These are phyloP conservation scores for Hydrochoerus hydrochaeris DNA, from an alignment of 2,113 vertebrate species.

Conservation along the genomic window DNA sequence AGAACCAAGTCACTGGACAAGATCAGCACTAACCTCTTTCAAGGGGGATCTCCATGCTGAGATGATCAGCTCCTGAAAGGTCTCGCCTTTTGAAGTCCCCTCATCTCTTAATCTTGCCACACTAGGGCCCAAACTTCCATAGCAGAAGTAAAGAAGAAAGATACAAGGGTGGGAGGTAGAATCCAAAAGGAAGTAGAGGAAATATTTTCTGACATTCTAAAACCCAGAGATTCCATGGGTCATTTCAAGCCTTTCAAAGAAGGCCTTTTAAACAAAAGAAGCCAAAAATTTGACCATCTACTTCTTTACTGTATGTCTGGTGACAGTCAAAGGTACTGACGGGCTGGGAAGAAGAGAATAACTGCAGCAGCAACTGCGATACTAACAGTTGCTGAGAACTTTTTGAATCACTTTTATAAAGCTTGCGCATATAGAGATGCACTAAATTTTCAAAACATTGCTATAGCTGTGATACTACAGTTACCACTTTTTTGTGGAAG, in stretches of 20 bases:
- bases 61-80: neutral
- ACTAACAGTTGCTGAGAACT: neutral
- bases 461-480: neutral
- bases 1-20: neutral
- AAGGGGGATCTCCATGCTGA: no score
- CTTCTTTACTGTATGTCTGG: neutral
- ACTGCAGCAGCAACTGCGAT: rapidly evolving
- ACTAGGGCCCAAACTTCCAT: neutral
- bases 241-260: neutral
- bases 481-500: neutral
- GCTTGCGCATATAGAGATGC: neutral
- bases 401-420: neutral
- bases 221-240: neutral
- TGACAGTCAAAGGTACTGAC: neutral
- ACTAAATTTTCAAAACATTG: neutral
- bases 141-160: neutral
- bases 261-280: neutral
- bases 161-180: no score
- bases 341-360: neutral
- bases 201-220: neutral
- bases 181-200: neutral
- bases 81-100: neutral
- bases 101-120: neutral
- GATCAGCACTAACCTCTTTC: neutral
- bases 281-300: neutral